These are phyloP conservation scores for Mormyrus proboscirostris DNA, from an alignment of 2,797 vertebrate genomes.

Conservation along the genomic window DNA sequence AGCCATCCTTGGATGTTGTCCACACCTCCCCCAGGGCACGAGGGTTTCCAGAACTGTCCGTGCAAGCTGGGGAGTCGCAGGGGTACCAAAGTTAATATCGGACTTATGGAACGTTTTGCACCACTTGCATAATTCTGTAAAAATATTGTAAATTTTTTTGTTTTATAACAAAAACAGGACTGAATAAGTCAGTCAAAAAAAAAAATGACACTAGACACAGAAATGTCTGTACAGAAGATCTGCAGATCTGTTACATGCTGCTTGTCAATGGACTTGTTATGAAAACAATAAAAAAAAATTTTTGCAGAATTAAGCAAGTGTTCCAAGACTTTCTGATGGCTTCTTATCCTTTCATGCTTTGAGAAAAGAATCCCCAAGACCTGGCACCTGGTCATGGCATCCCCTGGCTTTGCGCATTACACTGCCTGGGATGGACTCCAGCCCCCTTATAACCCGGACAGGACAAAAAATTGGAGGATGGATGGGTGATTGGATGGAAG, in stretches of 20 bases:
- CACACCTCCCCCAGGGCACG: slow-evolving; percentile 79
- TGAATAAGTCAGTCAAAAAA: not conserved
- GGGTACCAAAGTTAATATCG: not conserved
- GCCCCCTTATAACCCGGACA: not conserved
- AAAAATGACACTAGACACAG: not conserved
- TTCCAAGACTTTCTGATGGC: not conserved
- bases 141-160: not conserved
- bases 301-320: not conserved
- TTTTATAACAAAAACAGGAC: not conserved
- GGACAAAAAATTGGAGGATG: not conserved
- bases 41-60: slow-evolving; percentile 75
- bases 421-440: not conserved
- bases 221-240: not conserved
- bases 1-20: slow-evolving; percentile 77
- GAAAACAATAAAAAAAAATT: not conserved
- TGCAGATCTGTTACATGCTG: not conserved
- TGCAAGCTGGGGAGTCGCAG: slow-evolving; percentile 68
- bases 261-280: not conserved
- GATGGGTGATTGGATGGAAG: not conserved
- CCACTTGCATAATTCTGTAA: not conserved
- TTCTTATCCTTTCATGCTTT: not conserved
- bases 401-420: not conserved
- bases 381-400: not conserved
- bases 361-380: not conserved
- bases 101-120: not conserved